Evolutionary conservation across 2,888 invertebrate genomes (phyloP).

Genomic region (Pharmacophagus antenor): DNA sequence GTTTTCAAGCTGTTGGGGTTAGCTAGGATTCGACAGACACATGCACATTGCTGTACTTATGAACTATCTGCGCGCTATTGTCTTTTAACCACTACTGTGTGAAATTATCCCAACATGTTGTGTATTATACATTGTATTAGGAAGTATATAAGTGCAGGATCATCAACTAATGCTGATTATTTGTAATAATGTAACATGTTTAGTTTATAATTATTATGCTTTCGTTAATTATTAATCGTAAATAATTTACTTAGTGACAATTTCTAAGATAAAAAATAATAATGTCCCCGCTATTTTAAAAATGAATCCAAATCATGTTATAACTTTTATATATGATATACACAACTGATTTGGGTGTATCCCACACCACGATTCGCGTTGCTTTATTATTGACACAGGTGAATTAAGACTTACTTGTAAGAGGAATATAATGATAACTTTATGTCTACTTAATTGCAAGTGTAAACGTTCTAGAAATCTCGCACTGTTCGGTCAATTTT

Average conservation of each 20-base stretch:
- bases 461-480: slow-evolving; percentile 81
- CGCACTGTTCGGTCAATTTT: slow-evolving; percentile 82
- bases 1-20: slow-evolving; percentile 37
- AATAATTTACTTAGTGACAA: slow-evolving; percentile 76
- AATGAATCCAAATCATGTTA: slow-evolving; percentile 70
- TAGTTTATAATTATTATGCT: slow-evolving; percentile 74
- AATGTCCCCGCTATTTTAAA: slow-evolving; percentile 48
- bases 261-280: slow-evolving; percentile 61
- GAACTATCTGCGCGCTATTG: slow-evolving; percentile 56
- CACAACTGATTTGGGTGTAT: slow-evolving; percentile 59
- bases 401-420: slow-evolving; percentile 78
- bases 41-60: slow-evolving; percentile 62
- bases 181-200: slow-evolving; percentile 71
- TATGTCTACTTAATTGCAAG: slow-evolving; percentile 81
- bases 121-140: slow-evolving; percentile 77
- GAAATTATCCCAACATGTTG: slow-evolving; percentile 68
- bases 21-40: slow-evolving; percentile 42
- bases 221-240: slow-evolving; percentile 76
- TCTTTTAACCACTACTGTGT: slow-evolving; percentile 66
- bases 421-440: slow-evolving; percentile 76
- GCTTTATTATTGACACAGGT: slow-evolving; percentile 76
- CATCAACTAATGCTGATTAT: slow-evolving; percentile 65
- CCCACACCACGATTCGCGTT: slow-evolving; percentile 55
- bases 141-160: slow-evolving; percentile 58
- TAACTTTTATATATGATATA: slow-evolving; percentile 65